phyloP scores from a whole-genome alignment of 2,113 vertebrate genomes.

The Macaca fascicularis region DNA sequence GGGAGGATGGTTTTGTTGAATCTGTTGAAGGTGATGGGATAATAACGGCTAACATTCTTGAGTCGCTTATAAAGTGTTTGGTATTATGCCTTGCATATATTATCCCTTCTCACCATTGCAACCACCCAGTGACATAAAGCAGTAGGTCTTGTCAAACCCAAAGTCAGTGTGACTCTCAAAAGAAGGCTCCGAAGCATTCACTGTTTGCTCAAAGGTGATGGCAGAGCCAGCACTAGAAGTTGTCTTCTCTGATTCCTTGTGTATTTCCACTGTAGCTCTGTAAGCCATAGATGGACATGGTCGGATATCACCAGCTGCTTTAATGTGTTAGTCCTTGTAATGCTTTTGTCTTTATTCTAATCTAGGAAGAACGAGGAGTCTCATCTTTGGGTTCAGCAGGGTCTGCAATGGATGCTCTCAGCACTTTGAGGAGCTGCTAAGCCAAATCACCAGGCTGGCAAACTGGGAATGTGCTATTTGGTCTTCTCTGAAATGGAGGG shows the following conservation, averaged over 20 bases:
- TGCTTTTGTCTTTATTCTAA: not conserved
- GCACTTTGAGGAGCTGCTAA: slow-evolving; percentile 35
- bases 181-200: not conserved
- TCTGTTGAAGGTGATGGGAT: not conserved
- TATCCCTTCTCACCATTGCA: not conserved
- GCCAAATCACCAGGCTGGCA: slow-evolving; percentile 55
- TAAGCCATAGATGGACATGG: not conserved
- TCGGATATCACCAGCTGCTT: not conserved
- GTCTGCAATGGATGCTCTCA: not conserved
- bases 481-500: slow-evolving; percentile 59
- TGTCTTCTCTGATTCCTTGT: not conserved
- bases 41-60: not conserved
- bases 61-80: not conserved
- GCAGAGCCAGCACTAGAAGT: not conserved
- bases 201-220: not conserved
- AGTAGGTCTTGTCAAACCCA: not conserved
- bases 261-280: not conserved
- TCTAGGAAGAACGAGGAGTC: not conserved
- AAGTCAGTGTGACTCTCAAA: not conserved
- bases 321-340: not conserved
- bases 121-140: not conserved
- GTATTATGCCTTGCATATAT: not conserved
- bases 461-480: slow-evolving; percentile 57
- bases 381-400: not conserved
- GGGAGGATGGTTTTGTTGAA: not conserved